Base-by-base conservation (phyloP, 2,113 vertebrate genomes). In the Oncorhynchus keta region DNA sequence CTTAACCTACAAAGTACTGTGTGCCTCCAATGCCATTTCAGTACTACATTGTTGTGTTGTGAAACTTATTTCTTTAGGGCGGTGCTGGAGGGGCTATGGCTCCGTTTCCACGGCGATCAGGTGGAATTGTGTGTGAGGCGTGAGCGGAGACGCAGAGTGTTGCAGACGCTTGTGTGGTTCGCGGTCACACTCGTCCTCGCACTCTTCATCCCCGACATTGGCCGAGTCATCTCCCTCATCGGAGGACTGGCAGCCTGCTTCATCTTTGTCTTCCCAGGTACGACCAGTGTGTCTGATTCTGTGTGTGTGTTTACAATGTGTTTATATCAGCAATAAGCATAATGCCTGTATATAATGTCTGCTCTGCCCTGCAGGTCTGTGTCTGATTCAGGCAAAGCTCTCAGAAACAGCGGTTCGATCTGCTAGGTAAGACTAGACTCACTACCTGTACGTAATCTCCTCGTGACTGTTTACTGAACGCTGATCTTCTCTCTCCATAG, bases 231-330 rank as follows among this genome's bases (percentile, higher is more conserved):
- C 89, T 96, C 98, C 0, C 92, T 99, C 81, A 96, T 99, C 0
- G 98, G 98, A 59, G 98, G 97, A 68, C 92, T 99, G 84, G 98
- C 98, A 0, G 97, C 98, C 84, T 97, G 97, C 90, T 99, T 99
- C 87, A 98, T 99, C 85, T 97, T 99, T 0, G 89, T 98, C 83
- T 99, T 99, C 82, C 97, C 97, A 91, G 97, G 97, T 98, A 62
- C 2, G 9, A 28, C 75, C 22, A 26, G 30, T 4, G 2, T 76
- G 4, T 4, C 18, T 35, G 35, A 35, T 35, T 35, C 7, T 39
- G 22, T 45, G 32, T 39, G 2, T 35, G 35, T 35, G 68, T 35
- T 35, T 35, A 7, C 32, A 35, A 7, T 35, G 32, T n/a, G 28
- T 26, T 16, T 67, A 30, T 67, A 16, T 5, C 14, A 16, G 14